Percentiles rank a stretch among this genome's conserved stretches.
Evolutionary conservation across 2,113 vertebrate genomes (phyloP).

Genomic region (Herpetotheres cachinnans): DNA sequence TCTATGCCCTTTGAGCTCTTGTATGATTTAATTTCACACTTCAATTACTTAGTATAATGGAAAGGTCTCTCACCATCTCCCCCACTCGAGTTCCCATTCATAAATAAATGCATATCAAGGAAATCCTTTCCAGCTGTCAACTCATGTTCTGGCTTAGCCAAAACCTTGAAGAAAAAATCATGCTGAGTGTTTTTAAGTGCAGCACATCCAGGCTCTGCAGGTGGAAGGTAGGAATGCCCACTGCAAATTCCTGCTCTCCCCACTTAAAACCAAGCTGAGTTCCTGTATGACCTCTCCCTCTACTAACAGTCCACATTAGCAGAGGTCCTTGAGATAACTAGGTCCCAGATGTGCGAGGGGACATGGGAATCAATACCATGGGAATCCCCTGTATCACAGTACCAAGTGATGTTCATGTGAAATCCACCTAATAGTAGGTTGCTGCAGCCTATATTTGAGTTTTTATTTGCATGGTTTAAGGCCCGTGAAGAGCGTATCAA

Average conservation of each 20-base stretch:
- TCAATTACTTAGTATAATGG: not conserved
- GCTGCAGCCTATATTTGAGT: not conserved
- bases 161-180: not conserved
- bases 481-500: not conserved
- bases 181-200: not conserved
- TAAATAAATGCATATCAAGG: slow-evolving; percentile 25
- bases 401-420: not conserved
- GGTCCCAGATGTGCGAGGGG: not conserved
- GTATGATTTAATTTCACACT: not conserved
- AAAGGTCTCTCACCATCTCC: not conserved
- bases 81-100: not conserved
- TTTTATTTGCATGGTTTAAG: not conserved
- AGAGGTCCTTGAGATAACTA: not conserved
- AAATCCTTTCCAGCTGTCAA: not conserved
- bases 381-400: not conserved
- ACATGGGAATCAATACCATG: not conserved
- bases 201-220: not conserved
- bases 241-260: not conserved
- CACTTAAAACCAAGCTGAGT: not conserved
- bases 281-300: not conserved
- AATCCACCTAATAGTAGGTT: not conserved
- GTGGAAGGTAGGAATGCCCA: not conserved
- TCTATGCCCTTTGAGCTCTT: not conserved
- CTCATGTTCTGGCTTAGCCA: not conserved
- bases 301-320: not conserved